Percentiles rank a stretch among this genome's conserved stretches.
These are phyloP conservation scores for Acleris holmiana DNA, from an alignment of 2,888 invertebrate genomes.

Conservation along the genomic window DNA sequence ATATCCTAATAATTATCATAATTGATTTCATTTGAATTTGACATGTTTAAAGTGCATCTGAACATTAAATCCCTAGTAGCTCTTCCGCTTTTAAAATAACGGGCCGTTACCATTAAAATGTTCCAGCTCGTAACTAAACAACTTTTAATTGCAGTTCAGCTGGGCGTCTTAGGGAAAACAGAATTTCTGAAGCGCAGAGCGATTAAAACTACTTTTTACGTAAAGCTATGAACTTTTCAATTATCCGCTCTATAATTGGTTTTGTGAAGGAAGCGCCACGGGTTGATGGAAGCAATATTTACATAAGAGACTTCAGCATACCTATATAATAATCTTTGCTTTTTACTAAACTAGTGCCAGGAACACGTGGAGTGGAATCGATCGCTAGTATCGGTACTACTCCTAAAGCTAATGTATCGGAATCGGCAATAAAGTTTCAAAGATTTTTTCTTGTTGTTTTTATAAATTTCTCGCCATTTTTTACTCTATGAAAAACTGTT, in stretches of 20 bases:
- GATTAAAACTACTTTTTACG: neutral
- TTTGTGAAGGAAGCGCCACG: neutral
- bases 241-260: neutral
- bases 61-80: too few species aligned
- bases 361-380: neutral
- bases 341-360: neutral
- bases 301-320: too few species aligned
- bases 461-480: too few species aligned
- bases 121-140: neutral
- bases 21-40: too few species aligned
- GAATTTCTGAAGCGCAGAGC: neutral
- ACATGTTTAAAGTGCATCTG: too few species aligned
- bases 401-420: neutral
- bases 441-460: too few species aligned
- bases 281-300: neutral
- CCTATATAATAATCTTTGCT: too few species aligned
- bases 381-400: neutral
- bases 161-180: neutral
- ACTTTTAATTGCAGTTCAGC: neutral
- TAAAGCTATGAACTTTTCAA: neutral
- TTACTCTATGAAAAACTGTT: too few species aligned
- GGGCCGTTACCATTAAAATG: too few species aligned
- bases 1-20: too few species aligned
- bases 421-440: conserved; percentile 7
- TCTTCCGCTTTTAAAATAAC: too few species aligned